These are phyloP conservation scores for Druon quercuslanigerum DNA, from an alignment of 1,140 invertebrate genomes.

Conservation along the genomic window DNA sequence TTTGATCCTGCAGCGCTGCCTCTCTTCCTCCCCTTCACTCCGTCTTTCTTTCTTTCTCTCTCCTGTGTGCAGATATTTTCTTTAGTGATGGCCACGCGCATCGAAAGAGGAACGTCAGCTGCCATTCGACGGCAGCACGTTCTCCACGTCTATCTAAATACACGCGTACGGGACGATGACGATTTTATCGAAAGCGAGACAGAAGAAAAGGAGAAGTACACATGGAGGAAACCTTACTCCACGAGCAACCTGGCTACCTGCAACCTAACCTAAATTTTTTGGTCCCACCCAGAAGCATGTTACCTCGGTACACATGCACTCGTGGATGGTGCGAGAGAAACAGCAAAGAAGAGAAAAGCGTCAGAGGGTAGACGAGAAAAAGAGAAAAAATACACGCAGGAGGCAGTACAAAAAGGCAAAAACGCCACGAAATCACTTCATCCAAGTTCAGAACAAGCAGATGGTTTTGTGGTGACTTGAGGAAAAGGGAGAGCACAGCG, in stretches of 20 bases:
- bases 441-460: slow-evolving; percentile 55
- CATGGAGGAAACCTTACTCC: neutral
- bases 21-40: no score
- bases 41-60: neutral
- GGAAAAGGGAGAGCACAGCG: neutral
- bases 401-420: neutral
- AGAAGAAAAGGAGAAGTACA: neutral
- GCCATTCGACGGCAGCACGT: slow-evolving; percentile 51
- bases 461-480: slow-evolving; percentile 50
- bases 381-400: slow-evolving; percentile 31
- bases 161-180: slow-evolving; percentile 42
- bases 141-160: slow-evolving; percentile 36
- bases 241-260: slow-evolving; percentile 42
- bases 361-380: neutral
- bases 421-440: slow-evolving; percentile 63
- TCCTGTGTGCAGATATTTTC: neutral
- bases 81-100: slow-evolving; percentile 60
- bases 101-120: slow-evolving; percentile 62
- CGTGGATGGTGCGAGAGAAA: no score
- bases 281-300: slow-evolving; percentile 30
- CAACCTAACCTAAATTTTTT: slow-evolving; percentile 49
- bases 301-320: no score
- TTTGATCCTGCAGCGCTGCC: neutral
- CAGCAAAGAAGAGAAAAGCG: no score
- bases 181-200: slow-evolving; percentile 45